Evolutionary conservation across 2,888 invertebrate species (phyloP).

Genomic region (Myopa testacea): DNA sequence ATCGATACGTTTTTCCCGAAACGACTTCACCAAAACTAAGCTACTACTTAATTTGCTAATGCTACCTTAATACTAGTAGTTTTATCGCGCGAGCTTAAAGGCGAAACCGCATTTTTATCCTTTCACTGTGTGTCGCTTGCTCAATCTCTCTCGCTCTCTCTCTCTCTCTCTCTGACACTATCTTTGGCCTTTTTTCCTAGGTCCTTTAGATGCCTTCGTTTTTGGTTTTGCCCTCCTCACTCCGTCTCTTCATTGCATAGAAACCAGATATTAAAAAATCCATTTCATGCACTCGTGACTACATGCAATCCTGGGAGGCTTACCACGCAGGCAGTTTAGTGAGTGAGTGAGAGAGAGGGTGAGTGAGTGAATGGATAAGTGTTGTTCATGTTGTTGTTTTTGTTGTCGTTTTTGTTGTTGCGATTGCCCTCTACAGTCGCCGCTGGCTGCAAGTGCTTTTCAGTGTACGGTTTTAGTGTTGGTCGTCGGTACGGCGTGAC

Average conservation of each 20-base stretch:
- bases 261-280: slow-evolving; percentile 25
- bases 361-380: neutral
- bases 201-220: neutral
- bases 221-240: neutral
- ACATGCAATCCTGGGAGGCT: slow-evolving; percentile 17
- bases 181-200: neutral
- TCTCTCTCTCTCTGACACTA: neutral
- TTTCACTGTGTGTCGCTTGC: neutral
- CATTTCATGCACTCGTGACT: slow-evolving; percentile 36
- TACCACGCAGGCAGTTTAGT: neutral
- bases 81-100: slow-evolving; percentile 14
- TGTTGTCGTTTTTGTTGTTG: slow-evolving; percentile 3
- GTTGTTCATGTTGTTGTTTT: slow-evolving; percentile 3
- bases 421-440: neutral
- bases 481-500: slow-evolving; percentile 44
- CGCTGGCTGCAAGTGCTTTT: slow-evolving; percentile 37
- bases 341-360: neutral
- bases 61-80: neutral
- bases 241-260: neutral
- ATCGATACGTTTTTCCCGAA: neutral
- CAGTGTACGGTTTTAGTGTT: slow-evolving; percentile 10
- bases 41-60: slow-evolving; percentile 12
- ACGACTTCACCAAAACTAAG: neutral
- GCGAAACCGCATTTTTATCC: neutral
- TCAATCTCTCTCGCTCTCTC: neutral